These are phyloP conservation scores for Antheraea pernyi DNA, from an alignment of 1,140 invertebrate species.

Conservation along the genomic window DNA sequence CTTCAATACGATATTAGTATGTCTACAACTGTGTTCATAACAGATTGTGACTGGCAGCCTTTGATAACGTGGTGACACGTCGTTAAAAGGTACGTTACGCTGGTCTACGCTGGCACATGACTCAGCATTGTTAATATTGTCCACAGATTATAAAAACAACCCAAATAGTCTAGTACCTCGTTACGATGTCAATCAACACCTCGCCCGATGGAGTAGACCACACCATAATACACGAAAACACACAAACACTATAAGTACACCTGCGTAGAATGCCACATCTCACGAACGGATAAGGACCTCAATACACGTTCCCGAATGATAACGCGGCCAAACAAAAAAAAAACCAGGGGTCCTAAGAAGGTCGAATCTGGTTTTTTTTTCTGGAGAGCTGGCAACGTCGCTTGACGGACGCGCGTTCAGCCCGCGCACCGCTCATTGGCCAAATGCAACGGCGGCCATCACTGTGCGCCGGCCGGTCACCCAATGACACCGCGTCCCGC, in stretches of 20 bases:
- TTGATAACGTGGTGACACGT: conserved; percentile 7
- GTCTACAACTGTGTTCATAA: neutral
- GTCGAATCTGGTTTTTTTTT: conserved; percentile 76
- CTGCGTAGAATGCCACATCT: conserved; percentile 59
- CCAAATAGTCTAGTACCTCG: conserved; percentile 55
- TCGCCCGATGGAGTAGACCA: conserved; percentile 71
- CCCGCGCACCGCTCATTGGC: conserved; percentile 71
- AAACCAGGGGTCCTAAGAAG: conserved; percentile 75
- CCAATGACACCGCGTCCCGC: conserved; percentile 72
- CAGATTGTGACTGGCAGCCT: neutral
- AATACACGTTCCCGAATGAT: conserved; percentile 67
- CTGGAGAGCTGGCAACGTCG: conserved; percentile 73
- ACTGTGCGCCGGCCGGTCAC: conserved; percentile 49
- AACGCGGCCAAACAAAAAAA: conserved; percentile 76
- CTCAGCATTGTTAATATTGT: conserved; percentile 32
- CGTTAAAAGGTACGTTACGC: neutral
- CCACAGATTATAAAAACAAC: conserved; percentile 20
- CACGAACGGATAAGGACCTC: conserved; percentile 63
- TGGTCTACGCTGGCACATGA: conserved; percentile 43
- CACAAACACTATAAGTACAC: conserved; percentile 54
- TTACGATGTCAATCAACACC: conserved; percentile 69
- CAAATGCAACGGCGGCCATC: conserved; percentile 71
- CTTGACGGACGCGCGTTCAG: conserved; percentile 73
- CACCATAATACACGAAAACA: conserved; percentile 73
- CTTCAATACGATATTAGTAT: neutral